phyloP scores from a whole-genome alignment of 2,888 invertebrate genomes.

The Cybosia mesomella region DNA sequence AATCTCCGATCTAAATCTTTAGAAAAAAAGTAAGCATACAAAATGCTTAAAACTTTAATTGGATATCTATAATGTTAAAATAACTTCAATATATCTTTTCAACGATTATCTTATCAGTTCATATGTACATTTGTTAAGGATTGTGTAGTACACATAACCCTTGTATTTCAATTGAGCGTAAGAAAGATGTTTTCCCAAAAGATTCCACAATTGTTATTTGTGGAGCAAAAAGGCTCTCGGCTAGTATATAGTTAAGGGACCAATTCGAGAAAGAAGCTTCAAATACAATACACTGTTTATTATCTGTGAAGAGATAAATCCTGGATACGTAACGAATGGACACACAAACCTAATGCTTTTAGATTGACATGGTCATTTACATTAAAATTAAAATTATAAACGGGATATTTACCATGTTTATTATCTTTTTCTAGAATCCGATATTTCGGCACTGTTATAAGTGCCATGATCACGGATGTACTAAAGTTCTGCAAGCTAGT shows the following conservation, averaged over 20 bases:
- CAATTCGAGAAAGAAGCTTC: constrained; percentile 1
- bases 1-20: too few relatives aligned
- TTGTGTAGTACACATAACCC: not conserved
- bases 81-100: not conserved
- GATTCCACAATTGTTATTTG: constrained; percentile 3
- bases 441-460: too few relatives aligned
- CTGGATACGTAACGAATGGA: not conserved
- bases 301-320: constrained; percentile 6
- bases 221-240: constrained; percentile 8
- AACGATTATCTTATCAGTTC: not conserved
- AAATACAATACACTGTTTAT: constrained; percentile 5
- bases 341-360: too few relatives aligned
- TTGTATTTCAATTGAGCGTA: not conserved
- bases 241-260: not conserved
- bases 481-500: too few relatives aligned
- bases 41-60: too few relatives aligned
- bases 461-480: too few relatives aligned
- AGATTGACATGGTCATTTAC: too few relatives aligned
- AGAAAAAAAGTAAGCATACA: too few relatives aligned
- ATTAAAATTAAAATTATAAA: too few relatives aligned
- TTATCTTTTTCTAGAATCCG: too few relatives aligned
- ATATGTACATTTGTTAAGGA: not conserved
- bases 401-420: too few relatives aligned
- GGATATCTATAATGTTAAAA: too few relatives aligned
- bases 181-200: constrained; percentile 1